phyloP scores from a whole-genome alignment of 2,888 invertebrate genomes.

The Nymphalis c-album region DNA sequence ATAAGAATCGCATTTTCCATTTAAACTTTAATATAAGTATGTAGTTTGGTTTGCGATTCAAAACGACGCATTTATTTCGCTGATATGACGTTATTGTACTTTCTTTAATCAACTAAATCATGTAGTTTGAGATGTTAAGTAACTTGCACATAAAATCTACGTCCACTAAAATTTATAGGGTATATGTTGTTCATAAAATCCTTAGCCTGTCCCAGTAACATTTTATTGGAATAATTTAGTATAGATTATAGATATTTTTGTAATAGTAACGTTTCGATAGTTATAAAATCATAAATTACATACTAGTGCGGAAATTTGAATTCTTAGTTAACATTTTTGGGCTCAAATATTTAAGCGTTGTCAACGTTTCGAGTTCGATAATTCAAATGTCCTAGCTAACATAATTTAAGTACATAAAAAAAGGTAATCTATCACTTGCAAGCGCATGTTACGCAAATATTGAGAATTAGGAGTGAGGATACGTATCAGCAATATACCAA shows the following conservation, averaged over 20 bases:
- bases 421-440: slow-evolving; percentile 68
- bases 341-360: slow-evolving; percentile 25
- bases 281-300: slow-evolving; percentile 58
- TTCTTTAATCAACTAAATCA: slow-evolving; percentile 57
- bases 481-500: slow-evolving; percentile 81
- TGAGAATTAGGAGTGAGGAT: slow-evolving; percentile 79
- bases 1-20: slow-evolving; percentile 32
- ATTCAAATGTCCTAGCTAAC: slow-evolving; percentile 47
- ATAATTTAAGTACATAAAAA: slow-evolving; percentile 57
- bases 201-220: slow-evolving; percentile 78
- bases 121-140: slow-evolving; percentile 56
- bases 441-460: slow-evolving; percentile 67
- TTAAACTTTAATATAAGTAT: slow-evolving; percentile 38
- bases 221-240: slow-evolving; percentile 73
- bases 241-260: slow-evolving; percentile 79
- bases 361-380: slow-evolving; percentile 36
- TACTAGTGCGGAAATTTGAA: slow-evolving; percentile 50
- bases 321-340: slow-evolving; percentile 36
- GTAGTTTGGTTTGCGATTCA: slow-evolving; percentile 39
- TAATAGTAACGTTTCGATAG: slow-evolving; percentile 77
- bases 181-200: slow-evolving; percentile 78
- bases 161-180: slow-evolving; percentile 64
- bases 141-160: slow-evolving; percentile 57
- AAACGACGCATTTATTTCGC: slow-evolving; percentile 66
- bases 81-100: slow-evolving; percentile 45